These are phyloP conservation scores for Exephanes ischioxanthus DNA, from an alignment of 2,888 invertebrate genomes.

Conservation along the genomic window DNA sequence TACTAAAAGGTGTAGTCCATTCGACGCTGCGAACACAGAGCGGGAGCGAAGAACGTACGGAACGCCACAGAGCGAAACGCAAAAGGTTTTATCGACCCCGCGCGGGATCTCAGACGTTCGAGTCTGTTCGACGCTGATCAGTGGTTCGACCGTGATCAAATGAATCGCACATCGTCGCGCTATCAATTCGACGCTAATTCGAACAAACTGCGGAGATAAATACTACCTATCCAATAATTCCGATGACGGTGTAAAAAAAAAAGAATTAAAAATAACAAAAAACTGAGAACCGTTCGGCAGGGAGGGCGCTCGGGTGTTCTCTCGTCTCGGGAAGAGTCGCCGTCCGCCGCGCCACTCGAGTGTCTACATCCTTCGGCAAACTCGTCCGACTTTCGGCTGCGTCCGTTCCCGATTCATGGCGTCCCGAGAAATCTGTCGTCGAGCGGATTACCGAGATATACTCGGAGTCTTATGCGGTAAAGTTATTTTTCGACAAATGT, in stretches of 20 bases:
- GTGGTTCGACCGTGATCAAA: slow-evolving; percentile 48
- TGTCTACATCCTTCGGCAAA: slow-evolving; percentile 2
- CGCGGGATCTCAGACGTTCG: slow-evolving; percentile 21
- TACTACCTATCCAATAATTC: not conserved
- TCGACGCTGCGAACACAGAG: slow-evolving; percentile 7
- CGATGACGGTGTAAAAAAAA: not conserved
- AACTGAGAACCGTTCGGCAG: no score
- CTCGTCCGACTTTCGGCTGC: not conserved
- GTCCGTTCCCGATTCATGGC: not conserved
- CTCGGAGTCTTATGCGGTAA: not conserved
- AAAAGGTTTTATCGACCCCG: slow-evolving; percentile 25
- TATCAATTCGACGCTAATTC: not conserved
- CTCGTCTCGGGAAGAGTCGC: not conserved
- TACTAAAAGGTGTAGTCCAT: not conserved
- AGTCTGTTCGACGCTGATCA: slow-evolving; percentile 43
- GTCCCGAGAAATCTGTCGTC: not conserved
- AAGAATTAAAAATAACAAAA: not conserved
- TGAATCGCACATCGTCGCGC: slow-evolving; percentile 10
- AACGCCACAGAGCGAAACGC: slow-evolving; percentile 10
- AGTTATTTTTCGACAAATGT: slow-evolving; percentile 7
- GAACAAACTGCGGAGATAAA: not conserved
- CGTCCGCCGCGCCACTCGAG: slow-evolving; percentile 8
- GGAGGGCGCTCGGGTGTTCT: not conserved
- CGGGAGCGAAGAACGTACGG: not conserved
- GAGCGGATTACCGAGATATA: not conserved